Evolutionary conservation across 1,140 invertebrate species (phyloP).

Genomic region (Adoxophyes honmai): DNA sequence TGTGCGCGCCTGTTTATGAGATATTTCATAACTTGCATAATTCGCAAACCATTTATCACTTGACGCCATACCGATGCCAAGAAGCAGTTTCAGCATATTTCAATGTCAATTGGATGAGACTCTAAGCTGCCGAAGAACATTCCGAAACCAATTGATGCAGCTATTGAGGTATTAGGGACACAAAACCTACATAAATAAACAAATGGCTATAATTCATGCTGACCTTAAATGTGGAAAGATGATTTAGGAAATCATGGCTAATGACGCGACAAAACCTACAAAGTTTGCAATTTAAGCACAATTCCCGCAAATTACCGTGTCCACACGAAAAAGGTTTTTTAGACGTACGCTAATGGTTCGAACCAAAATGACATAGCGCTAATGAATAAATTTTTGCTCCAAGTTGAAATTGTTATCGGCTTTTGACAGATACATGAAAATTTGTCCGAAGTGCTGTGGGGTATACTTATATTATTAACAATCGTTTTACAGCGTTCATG

Average conservation of each 20-base stretch:
- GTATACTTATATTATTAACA: conserved; percentile 11
- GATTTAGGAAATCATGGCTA: too few species aligned
- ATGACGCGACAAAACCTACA: too few species aligned
- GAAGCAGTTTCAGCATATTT: conserved; percentile 8
- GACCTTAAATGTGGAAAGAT: too few species aligned
- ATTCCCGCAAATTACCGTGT: neutral
- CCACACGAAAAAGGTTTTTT: conserved; percentile 37
- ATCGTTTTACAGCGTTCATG: neutral
- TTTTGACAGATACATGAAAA: conserved; percentile 55
- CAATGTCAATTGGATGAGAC: too few species aligned
- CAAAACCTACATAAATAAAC: too few species aligned
- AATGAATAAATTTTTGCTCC: conserved; percentile 47
- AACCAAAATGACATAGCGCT: conserved; percentile 43
- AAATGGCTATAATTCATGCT: too few species aligned
- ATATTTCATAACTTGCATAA: conserved; percentile 71
- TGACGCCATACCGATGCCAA: conserved; percentile 22
- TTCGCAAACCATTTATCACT: conserved; percentile 53
- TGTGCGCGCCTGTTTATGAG: conserved; percentile 63
- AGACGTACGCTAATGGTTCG: conserved; percentile 42
- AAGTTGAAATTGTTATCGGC: conserved; percentile 32
- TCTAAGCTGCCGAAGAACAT: too few species aligned
- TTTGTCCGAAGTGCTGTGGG: conserved; percentile 36
- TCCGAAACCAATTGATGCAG: too few species aligned
- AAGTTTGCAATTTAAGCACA: neutral
- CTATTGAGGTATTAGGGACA: too few species aligned